Base-by-base conservation (phyloP, 2,888 invertebrate genomes). In the Apotomis capreana region DNA sequence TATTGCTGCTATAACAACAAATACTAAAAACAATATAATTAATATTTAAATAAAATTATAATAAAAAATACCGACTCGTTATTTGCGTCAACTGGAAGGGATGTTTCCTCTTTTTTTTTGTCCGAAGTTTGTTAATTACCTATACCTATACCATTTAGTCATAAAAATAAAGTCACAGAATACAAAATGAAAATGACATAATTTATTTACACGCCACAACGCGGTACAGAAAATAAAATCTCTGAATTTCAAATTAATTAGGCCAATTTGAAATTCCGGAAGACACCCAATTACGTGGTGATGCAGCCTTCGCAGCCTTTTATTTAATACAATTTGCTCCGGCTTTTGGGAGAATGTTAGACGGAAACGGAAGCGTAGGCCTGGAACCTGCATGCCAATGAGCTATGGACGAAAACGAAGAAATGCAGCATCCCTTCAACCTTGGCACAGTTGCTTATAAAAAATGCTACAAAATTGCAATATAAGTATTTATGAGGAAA, bases 381-480 rank as follows among this genome's bases (percentile, higher is more conserved):
- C 40, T 13, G 9, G 5, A 40, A 37, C 58, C 37, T 10, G 69
- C 58, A 69, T 69, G 57, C 58, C 69, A 69, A 70, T 70, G 69
- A 70, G 69, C 10, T 4, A 10, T 26, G 5, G n/a, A 52, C 6
- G 57, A 40, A 36, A 70, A 46, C 36, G 9, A 44, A 51, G 26
- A 37, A 15, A 10, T 51, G 26, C 26, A 36, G 3, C 36, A n/a
- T 36, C 55, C 62, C 37, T 51, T 62, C 46, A 49, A 26, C 6
- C n/a, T 15, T 62, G 13, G 59, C 49, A 49, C 49, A 10, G 49
- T 9, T 40, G 40, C 6, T 40, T 40, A 40, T 5, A 3, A 9
- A 49, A 49, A 49, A 49, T 9, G 1, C 9, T 49, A 9, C 5
- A 0, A 9, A 49, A 6, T 40, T 6, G 3, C 5, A 2, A 49